Percentiles rank a stretch among this genome's conserved stretches.
These are phyloP conservation scores for Eublepharis macularius DNA, from an alignment of 2,113 vertebrate genomes.

Conservation along the genomic window DNA sequence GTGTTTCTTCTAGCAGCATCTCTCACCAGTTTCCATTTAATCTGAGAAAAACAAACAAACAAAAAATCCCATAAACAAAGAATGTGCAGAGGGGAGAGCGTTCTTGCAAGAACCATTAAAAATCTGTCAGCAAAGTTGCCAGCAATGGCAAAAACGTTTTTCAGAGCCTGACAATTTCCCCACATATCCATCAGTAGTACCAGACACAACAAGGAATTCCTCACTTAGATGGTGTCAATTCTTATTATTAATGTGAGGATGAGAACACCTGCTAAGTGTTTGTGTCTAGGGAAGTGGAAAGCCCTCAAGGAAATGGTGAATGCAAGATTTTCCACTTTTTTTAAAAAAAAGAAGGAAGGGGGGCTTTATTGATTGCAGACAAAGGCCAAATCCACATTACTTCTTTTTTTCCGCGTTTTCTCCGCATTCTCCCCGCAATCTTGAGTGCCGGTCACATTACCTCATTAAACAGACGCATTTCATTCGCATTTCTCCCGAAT, in stretches of 20 bases:
- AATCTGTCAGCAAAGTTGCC: constrained; percentile 71
- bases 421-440: no score
- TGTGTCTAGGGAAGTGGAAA: constrained; percentile 44
- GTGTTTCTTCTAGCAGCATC: constrained; percentile 12
- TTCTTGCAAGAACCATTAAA: constrained; percentile 71
- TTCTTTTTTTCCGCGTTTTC: no score
- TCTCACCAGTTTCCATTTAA: constrained; percentile 61
- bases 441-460: no score
- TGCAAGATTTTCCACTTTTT: not conserved
- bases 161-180: constrained; percentile 65
- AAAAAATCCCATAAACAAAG: not conserved
- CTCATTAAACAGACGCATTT: no score
- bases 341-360: constrained; percentile 4
- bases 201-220: constrained; percentile 61
- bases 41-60: not conserved
- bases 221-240: constrained; percentile 72
- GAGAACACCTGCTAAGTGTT: constrained; percentile 63
- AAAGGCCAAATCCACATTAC: no score
- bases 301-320: constrained; percentile 35
- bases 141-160: constrained; percentile 71
- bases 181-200: constrained; percentile 67
- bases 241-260: constrained; percentile 69
- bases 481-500: no score
- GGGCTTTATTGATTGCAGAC: constrained; percentile 8
- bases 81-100: constrained; percentile 53